Evolutionary conservation across 2,888 invertebrate genomes (phyloP).

Genomic region (Ectobius pallidus): DNA sequence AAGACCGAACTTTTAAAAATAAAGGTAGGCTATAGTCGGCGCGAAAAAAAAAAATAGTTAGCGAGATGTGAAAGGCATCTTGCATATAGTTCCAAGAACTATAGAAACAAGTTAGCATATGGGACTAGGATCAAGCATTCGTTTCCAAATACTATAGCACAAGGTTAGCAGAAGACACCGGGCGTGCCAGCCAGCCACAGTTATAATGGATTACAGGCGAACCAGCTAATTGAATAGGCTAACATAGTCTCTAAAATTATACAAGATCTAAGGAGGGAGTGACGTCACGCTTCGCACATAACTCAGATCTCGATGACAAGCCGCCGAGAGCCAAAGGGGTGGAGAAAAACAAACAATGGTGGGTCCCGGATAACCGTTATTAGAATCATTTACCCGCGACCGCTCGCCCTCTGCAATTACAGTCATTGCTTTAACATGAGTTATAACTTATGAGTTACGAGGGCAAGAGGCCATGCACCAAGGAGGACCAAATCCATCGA

Average conservation of each 20-base stretch:
- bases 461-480: slow-evolving; percentile 11
- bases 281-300: slow-evolving; percentile 32
- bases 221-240: slow-evolving; percentile 30
- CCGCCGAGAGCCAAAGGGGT: slow-evolving; percentile 30
- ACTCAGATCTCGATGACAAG: slow-evolving; percentile 15
- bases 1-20: too few species aligned
- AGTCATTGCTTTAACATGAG: slow-evolving; percentile 23
- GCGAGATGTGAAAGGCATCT: too few species aligned
- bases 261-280: slow-evolving; percentile 23
- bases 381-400: slow-evolving; percentile 42
- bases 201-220: slow-evolving; percentile 25
- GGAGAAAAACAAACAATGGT: slow-evolving; percentile 42
- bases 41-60: too few species aligned
- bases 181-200: slow-evolving; percentile 1
- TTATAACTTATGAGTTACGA: slow-evolving; percentile 32
- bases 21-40: too few species aligned
- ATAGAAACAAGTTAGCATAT: background rate
- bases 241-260: slow-evolving; percentile 31
- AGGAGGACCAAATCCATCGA: background rate
- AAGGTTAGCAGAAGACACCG: background rate
- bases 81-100: too few species aligned
- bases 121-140: background rate
- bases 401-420: slow-evolving; percentile 38
- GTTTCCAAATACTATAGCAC: background rate
- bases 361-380: slow-evolving; percentile 40